phyloP scores from a whole-genome alignment of 37 sponge, comb jelly and placozoan genomes.

The Hormiphora californensis region DNA sequence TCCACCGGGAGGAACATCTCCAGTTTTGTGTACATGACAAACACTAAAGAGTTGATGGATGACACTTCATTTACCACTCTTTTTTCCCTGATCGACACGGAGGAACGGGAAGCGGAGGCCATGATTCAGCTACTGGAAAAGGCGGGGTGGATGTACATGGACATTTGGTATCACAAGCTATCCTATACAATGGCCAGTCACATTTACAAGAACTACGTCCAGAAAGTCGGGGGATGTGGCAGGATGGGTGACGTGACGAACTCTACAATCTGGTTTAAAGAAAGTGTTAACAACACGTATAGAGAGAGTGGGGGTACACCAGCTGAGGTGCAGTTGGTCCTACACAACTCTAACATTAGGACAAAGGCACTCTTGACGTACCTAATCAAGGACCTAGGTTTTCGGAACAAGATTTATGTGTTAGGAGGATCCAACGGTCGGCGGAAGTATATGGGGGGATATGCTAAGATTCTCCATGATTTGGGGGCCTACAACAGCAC shows the following conservation, averaged over 20 bases:
- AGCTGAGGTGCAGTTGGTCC: neutral
- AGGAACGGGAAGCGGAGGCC: neutral
- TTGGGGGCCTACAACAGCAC: neutral
- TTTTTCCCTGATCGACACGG: conserved; percentile 33
- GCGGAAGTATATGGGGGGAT: neutral
- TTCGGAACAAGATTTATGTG: neutral
- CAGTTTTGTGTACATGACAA: conserved; percentile 43
- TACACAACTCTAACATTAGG: neutral
- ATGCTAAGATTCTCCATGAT: neutral
- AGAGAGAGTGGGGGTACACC: neutral
- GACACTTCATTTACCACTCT: neutral
- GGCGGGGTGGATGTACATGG: neutral
- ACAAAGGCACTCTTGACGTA: neutral
- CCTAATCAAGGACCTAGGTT: neutral
- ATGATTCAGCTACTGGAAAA: conserved; percentile 18
- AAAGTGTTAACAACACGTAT: neutral
- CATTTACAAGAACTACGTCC: neutral
- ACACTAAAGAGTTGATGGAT: neutral
- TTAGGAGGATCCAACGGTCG: neutral
- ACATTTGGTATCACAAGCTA: conserved; percentile 6
- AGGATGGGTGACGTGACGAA: neutral
- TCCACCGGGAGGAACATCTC: neutral
- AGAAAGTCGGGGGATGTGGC: conserved; percentile 35
- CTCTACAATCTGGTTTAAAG: too few relatives aligned
- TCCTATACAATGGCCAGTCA: conserved; percentile 26